phyloP scores from a whole-genome alignment of 2,888 invertebrate genomes.

The Cabera pusaria region DNA sequence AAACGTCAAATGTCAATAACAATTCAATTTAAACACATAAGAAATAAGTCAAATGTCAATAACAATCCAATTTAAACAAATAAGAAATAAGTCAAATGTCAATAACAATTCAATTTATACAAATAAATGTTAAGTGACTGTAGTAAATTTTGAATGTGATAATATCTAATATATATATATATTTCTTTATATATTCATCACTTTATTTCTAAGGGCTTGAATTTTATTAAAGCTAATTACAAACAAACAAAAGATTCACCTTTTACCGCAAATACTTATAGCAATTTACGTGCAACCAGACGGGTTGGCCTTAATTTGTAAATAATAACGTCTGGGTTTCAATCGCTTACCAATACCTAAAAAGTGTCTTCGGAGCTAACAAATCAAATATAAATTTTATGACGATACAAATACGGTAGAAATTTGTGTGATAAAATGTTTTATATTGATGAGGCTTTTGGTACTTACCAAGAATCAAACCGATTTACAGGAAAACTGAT shows the following conservation, averaged over 20 bases:
- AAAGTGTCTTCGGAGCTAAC: conserved; percentile 7
- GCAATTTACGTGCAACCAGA: conserved; percentile 62
- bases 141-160: too few species aligned
- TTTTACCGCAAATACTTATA: conserved; percentile 30
- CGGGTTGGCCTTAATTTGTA: conserved; percentile 73
- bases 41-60: too few species aligned
- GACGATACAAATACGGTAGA: background rate
- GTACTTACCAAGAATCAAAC: conserved; percentile 60
- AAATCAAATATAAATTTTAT: conserved; percentile 9
- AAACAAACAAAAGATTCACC: background rate
- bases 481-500: conserved; percentile 43
- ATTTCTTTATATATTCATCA: too few species aligned
- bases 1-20: too few species aligned
- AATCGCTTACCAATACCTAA: conserved; percentile 35
- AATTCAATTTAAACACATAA: too few species aligned
- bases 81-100: too few species aligned
- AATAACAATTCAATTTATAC: too few species aligned
- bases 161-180: too few species aligned
- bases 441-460: conserved; percentile 35
- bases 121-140: too few species aligned
- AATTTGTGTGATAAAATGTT: conserved; percentile 24
- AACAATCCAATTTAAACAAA: too few species aligned
- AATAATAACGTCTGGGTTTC: conserved; percentile 74
- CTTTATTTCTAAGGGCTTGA: too few species aligned
- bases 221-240: too few species aligned